Evolutionary conservation across 2,113 vertebrate species (phyloP).

Genomic region (Sphaerodactylus townsendi): DNA sequence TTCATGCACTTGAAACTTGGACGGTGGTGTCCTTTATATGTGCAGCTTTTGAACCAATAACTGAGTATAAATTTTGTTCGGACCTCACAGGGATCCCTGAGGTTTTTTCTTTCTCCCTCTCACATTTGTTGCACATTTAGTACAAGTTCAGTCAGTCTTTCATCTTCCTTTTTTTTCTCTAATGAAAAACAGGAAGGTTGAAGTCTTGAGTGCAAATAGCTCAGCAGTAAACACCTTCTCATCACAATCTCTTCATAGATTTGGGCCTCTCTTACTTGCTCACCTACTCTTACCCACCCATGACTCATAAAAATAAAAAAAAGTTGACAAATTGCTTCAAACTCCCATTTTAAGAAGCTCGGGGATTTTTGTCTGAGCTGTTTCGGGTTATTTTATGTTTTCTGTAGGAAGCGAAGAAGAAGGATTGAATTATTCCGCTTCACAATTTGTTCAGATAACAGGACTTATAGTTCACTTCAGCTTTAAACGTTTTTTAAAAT

Average conservation of each 20-base stretch:
- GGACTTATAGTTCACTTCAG: neutral
- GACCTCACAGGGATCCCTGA: too few species aligned
- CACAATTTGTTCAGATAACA: constrained; percentile 27
- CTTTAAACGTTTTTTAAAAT: too few species aligned
- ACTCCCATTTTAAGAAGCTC: constrained; percentile 57
- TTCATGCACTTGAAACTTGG: too few species aligned
- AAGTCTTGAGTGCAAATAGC: constrained; percentile 29
- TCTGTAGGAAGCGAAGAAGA: constrained; percentile 32
- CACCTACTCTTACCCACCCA: constrained; percentile 10
- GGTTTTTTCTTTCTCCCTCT: too few species aligned
- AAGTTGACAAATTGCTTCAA: constrained; percentile 62
- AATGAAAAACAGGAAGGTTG: constrained; percentile 23
- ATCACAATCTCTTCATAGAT: constrained; percentile 54
- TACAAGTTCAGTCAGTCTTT: too few species aligned
- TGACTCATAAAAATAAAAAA: constrained; percentile 30
- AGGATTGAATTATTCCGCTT: constrained; percentile 43
- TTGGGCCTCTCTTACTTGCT: constrained; percentile 47
- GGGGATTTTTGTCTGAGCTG: constrained; percentile 51
- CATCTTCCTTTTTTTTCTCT: neutral
- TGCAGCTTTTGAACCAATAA: too few species aligned
- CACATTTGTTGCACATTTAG: too few species aligned
- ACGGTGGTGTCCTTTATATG: too few species aligned
- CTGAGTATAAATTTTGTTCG: too few species aligned
- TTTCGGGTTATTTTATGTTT: constrained; percentile 50
- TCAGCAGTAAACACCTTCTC: constrained; percentile 44